These are phyloP conservation scores for Acanthopagrus latus DNA, from an alignment of 2,797 vertebrate genomes.

Conservation along the genomic window DNA sequence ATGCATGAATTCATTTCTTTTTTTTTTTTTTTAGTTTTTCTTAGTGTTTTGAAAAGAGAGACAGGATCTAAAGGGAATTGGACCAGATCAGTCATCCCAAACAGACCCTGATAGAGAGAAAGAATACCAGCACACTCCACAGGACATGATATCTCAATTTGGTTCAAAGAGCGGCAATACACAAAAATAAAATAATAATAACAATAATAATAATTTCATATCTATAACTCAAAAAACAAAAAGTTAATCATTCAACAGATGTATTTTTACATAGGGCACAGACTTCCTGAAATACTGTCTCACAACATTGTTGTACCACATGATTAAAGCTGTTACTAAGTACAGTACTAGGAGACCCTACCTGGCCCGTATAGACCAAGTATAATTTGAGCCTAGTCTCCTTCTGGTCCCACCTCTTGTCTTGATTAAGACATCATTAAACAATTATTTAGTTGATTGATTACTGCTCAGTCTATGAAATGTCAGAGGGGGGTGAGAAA, in stretches of 20 bases:
- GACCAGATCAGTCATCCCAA: slow-evolving; percentile 1
- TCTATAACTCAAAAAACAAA: too few relatives aligned
- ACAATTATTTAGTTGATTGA: too few relatives aligned
- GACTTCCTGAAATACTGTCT: too few relatives aligned
- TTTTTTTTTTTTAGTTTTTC: not conserved
- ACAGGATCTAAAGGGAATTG: slow-evolving; percentile 12
- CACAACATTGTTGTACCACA: not conserved
- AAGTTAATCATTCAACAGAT: too few relatives aligned
- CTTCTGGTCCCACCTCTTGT: not conserved
- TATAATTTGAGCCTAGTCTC: not conserved
- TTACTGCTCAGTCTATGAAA: too few relatives aligned
- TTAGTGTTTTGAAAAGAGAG: not conserved
- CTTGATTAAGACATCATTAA: not conserved
- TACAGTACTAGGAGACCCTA: not conserved
- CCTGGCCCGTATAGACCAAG: not conserved
- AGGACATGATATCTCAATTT: not conserved
- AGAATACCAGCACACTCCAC: slow-evolving; percentile 1
- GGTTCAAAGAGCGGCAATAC: not conserved
- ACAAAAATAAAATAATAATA: slow-evolving; percentile 1
- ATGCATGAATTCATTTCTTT: not conserved
- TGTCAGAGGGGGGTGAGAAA: too few relatives aligned
- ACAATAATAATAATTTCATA: too few relatives aligned
- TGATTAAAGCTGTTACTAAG: not conserved
- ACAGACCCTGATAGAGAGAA: not conserved
- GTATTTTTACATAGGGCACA: too few relatives aligned